A percentile compares a stretch with the other conserved stretches of the same genome.
These are phyloP conservation scores for Phaonia tiefii DNA, from an alignment of 2,888 invertebrate genomes.

Conservation along the genomic window DNA sequence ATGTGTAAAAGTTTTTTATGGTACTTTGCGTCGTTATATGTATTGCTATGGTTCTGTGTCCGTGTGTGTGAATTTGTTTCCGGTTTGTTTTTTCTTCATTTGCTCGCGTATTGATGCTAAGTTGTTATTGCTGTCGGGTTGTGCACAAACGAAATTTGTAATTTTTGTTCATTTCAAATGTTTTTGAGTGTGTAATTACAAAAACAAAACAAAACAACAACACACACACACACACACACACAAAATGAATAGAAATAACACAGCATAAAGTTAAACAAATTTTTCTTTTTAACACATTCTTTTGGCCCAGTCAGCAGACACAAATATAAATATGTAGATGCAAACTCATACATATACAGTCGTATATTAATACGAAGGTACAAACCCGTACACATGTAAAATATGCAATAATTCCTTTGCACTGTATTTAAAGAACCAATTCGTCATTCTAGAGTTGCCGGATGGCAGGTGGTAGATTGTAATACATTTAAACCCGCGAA, in stretches of 20 bases:
- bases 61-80: constrained; percentile 1
- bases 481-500: too few relatives aligned
- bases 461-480: not conserved
- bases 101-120: not conserved
- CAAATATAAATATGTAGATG: not conserved
- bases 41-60: not conserved
- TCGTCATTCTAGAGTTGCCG: not conserved
- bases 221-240: too few relatives aligned
- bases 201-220: too few relatives aligned
- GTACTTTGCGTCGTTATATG: not conserved
- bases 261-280: constrained; percentile 36
- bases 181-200: constrained; percentile 35
- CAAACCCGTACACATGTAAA: not conserved
- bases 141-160: constrained; percentile 22
- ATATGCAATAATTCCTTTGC: not conserved
- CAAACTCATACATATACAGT: not conserved
- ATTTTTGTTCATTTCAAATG: constrained; percentile 32
- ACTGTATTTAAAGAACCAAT: not conserved
- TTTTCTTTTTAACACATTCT: constrained; percentile 26
- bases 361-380: not conserved
- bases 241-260: too few relatives aligned
- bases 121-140: not conserved
- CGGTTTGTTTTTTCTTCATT: constrained; percentile 10
- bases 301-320: constrained; percentile 2
- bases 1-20: constrained; percentile 38